Base-by-base conservation (phyloP, 2,113 vertebrate genomes). In the Hippocampus mohnikei region DNA sequence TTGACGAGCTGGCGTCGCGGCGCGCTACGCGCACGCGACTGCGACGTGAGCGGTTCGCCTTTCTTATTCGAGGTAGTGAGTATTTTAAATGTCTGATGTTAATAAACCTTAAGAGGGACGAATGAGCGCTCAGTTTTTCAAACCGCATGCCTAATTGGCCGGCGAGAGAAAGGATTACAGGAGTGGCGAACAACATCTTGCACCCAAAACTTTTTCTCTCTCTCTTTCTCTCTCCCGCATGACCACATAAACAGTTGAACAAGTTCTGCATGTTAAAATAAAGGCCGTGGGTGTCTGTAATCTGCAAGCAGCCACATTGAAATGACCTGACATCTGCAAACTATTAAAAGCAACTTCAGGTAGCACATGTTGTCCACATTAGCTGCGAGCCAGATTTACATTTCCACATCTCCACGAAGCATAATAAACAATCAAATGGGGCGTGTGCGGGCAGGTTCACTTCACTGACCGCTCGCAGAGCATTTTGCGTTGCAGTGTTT, bases 311-410 rank as follows among this genome's bases (percentile, higher is more conserved):
- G 69, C 73, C 77, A 44, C 62, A 13, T 75, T 58, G 41, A 78
- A 85, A 86, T 76, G 62, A 82, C 78, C 81, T 85, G 91, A 93
- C 94, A 94, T 95, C 94, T 96, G 95, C 90, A 92, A 96, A 78
- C 91, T 90, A 95, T 95, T 96, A 96, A 92, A 87, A 81, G 83
- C 50, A 79, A 92, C 87, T 93, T 94, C 95, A 96, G 94, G 95
- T 96, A 96, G 93, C 94, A 95, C 91, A 91, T 94, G 94, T 92
- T 92, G 91, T 80, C 94, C 93, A 94, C 92, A 94, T 93, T 94
- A 94, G 91, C 91, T 92, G 68, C 79, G 70, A 81, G 89, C 87
- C 75, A 92, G 91, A 86, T 94, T 93, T 92, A 94, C 90, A 93
- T 93, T 91, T 94, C 93, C 94, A 93, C 92, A 92, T 93, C 92